Percentiles rank a stretch among this genome's conserved stretches.
phyloP scores from a whole-genome alignment of 2,113 vertebrate genomes.

The Psammodynastes pulverulentus region DNA sequence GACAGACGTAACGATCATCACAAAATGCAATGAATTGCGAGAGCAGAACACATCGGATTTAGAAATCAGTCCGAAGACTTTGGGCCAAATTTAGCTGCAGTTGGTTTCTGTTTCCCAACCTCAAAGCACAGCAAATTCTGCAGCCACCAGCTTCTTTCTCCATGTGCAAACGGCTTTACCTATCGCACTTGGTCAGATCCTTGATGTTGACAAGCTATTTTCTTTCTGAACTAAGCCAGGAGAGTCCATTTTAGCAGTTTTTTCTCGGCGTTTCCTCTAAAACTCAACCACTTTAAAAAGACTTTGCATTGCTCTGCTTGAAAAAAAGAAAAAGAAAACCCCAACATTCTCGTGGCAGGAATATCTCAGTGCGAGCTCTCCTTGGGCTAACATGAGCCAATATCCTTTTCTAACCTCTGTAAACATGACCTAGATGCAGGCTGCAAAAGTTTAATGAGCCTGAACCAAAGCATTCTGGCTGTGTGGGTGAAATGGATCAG shows the following conservation, averaged over 20 bases:
- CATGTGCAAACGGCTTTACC: neutral
- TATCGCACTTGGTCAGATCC: no score
- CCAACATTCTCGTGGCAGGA: neutral
- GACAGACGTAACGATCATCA: neutral
- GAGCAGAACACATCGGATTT: no score
- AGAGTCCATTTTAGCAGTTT: neutral
- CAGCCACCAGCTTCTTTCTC: neutral
- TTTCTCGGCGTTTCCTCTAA: neutral
- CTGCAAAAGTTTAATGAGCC: neutral
- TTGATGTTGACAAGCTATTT: neutral
- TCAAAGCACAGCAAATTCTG: neutral
- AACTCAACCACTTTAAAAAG: neutral
- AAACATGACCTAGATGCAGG: constrained; percentile 17
- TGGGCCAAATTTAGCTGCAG: neutral
- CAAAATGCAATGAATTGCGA: neutral
- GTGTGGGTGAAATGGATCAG: neutral
- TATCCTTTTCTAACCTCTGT: neutral
- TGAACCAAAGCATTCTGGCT: neutral
- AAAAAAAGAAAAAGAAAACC: neutral
- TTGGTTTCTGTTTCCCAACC: neutral
- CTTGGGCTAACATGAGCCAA: neutral
- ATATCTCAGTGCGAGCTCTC: neutral
- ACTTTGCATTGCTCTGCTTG: neutral
- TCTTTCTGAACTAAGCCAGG: neutral
- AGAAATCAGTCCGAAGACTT: neutral